A percentile compares a stretch with the other conserved stretches of the same genome.
Conservation (phyloP, 2,797 vertebrate genomes). For the Helarctos malayanus region DNA sequence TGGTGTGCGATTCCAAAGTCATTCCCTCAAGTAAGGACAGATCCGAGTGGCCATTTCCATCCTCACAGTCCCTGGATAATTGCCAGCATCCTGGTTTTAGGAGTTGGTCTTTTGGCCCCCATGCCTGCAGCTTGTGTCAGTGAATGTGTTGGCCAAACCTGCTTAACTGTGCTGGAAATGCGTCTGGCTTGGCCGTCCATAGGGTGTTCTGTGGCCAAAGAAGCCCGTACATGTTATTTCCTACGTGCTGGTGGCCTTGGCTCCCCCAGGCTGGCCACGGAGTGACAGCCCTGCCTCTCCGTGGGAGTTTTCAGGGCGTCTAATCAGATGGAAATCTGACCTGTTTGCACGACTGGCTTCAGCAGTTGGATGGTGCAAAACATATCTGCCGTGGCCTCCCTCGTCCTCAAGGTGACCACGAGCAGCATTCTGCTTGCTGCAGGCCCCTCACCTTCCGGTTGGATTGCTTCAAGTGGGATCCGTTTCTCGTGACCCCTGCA, state of each 20-base stretch:
- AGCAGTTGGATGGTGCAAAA: not conserved
- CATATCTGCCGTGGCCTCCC: not conserved
- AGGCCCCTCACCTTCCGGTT: not conserved
- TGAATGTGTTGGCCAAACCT: not conserved
- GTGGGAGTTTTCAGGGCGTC: slow-evolving; percentile 51
- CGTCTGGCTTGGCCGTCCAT: not conserved
- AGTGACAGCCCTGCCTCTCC: slow-evolving; percentile 57
- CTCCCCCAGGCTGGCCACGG: not conserved
- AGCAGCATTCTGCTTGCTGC: not conserved
- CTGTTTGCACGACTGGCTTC: not conserved
- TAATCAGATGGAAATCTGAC: slow-evolving; percentile 52
- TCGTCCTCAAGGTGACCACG: not conserved
- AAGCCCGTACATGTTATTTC: not conserved
- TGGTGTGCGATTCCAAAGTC: no score
- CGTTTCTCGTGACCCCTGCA: not conserved
- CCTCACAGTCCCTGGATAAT: not conserved
- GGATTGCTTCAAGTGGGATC: not conserved
- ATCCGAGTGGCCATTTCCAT: accelerated
- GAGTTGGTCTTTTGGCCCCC: not conserved
- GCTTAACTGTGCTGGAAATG: not conserved
- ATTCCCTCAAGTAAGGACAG: not conserved
- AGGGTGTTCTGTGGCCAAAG: not conserved
- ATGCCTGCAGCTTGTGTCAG: accelerated
- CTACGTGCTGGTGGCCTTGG: not conserved
- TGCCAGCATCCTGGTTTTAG: not conserved